Percentiles rank a stretch among this genome's conserved stretches.
Conservation (phyloP, 2,888 invertebrate genomes). For the Patella pellucida region DNA sequence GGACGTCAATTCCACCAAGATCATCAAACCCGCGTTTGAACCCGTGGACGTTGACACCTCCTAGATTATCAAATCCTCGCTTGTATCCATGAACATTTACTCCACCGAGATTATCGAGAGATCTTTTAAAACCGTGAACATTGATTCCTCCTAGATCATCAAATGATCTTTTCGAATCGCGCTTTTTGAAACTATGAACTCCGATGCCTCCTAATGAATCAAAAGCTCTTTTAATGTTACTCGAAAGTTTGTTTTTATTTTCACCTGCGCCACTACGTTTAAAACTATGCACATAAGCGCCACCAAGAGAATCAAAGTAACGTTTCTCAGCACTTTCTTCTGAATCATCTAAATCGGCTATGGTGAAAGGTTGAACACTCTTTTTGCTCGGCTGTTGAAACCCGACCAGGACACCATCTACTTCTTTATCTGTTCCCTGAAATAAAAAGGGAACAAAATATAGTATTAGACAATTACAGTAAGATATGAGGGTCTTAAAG, state of each 20-base stretch:
- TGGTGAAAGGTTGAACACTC: neutral
- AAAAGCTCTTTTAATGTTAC: neutral
- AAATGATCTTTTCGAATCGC: neutral
- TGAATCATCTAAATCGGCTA: neutral
- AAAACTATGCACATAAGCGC: neutral
- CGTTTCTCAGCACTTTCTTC: conserved; percentile 9
- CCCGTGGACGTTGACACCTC: neutral
- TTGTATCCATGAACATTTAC: neutral
- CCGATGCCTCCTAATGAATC: neutral
- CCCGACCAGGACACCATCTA: no score
- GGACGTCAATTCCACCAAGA: neutral
- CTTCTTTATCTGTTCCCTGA: no score
- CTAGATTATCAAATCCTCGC: neutral
- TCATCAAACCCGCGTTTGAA: conserved; percentile 10
- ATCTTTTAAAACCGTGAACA: neutral
- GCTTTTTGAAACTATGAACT: neutral
- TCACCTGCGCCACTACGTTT: neutral
- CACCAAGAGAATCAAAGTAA: conserved; percentile 1
- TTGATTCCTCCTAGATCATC: neutral
- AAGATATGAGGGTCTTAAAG: no score
- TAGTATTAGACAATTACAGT: no score
- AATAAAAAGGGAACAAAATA: no score
- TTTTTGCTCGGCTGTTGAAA: neutral
- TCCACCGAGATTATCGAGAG: neutral
- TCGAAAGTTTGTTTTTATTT: neutral